phyloP scores from a whole-genome alignment of 2,797 vertebrate species.

The Anguilla obscura region DNA sequence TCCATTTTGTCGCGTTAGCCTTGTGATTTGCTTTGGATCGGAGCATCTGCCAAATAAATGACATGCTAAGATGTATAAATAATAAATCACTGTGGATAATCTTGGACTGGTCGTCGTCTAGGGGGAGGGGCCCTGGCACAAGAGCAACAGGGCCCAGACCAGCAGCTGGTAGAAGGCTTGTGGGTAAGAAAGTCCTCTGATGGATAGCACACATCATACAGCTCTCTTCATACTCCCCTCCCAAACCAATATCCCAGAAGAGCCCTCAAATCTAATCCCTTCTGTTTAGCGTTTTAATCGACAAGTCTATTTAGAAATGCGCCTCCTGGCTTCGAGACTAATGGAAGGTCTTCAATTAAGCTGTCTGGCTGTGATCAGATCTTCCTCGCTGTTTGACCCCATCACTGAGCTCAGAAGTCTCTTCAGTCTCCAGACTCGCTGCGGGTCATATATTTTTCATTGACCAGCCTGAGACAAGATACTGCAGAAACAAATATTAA shows the following conservation, averaged over 20 bases:
- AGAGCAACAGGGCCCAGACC: not conserved
- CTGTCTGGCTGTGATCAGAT: constrained; percentile 41
- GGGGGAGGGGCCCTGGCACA: not conserved
- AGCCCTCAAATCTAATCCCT: constrained; percentile 4
- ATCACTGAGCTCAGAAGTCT: not conserved
- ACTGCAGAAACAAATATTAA: not conserved
- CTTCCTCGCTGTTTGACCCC: constrained; percentile 32
- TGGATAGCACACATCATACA: not conserved
- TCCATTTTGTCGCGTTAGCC: not conserved
- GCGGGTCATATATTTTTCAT: constrained; percentile 20
- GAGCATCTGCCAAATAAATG: not conserved
- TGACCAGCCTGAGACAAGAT: not conserved
- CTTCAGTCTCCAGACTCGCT: not conserved
- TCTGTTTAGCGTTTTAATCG: constrained; percentile 15
- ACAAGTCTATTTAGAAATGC: constrained; percentile 11
- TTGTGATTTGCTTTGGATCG: not conserved
- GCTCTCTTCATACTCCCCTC: not conserved
- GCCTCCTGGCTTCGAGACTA: not conserved
- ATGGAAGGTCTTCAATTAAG: constrained; percentile 33
- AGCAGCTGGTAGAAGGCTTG: not conserved
- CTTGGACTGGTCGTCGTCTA: not conserved
- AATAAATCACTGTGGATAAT: not conserved
- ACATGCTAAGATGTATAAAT: not conserved
- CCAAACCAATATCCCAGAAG: not conserved
- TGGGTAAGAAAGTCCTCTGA: not conserved